Percentiles rank a stretch among this genome's conserved stretches.
Conservation (phyloP, 2,113 vertebrate species). For the Anoplopoma fimbria region DNA sequence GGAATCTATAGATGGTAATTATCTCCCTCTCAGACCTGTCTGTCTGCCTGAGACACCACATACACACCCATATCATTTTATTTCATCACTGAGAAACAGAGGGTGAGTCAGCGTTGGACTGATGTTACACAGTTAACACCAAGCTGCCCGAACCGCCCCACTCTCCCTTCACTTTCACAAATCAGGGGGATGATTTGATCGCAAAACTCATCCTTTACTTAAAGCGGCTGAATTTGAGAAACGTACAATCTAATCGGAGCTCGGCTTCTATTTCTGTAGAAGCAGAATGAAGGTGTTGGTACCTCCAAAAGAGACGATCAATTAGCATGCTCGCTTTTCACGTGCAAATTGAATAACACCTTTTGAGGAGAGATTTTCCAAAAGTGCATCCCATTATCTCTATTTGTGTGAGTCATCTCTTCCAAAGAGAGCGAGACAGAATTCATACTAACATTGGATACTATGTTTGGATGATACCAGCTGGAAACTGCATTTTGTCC, state of each 20-base stretch:
- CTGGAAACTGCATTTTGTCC: background rate
- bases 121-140: conserved; percentile 32
- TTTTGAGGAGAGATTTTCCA: background rate
- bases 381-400: background rate
- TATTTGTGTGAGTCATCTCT: background rate
- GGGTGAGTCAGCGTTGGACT: conserved; percentile 18
- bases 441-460: background rate
- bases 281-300: too few species aligned
- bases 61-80: background rate
- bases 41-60: conserved; percentile 8
- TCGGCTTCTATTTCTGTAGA: too few species aligned
- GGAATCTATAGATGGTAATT: conserved; percentile 49
- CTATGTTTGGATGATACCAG: background rate
- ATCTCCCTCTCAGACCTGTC: conserved; percentile 40
- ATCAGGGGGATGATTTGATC: background rate
- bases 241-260: background rate
- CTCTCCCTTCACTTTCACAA: conserved; percentile 17
- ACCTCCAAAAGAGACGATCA: background rate
- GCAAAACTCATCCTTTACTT: background rate
- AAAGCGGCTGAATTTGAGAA: background rate
- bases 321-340: background rate
- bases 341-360: too few species aligned
- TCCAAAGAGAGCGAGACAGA: background rate
- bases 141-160: conserved; percentile 22
- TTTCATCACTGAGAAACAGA: conserved; percentile 25